Percentiles rank a stretch among this genome's conserved stretches.
Conservation (phyloP, 2,888 invertebrate genomes). For the Aradus depressus region DNA sequence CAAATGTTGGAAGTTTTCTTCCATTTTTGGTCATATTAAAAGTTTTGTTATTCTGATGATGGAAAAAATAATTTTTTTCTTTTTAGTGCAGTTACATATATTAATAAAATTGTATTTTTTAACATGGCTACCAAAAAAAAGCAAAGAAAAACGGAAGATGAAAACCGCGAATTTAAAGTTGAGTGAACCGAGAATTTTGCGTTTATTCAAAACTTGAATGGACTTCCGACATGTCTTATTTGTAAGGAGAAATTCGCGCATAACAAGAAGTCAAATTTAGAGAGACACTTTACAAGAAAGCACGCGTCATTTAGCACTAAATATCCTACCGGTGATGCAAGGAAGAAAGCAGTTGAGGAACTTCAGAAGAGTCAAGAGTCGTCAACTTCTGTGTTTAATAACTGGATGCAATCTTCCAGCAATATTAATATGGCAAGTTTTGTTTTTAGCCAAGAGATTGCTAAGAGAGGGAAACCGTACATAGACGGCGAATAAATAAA, state of each 20-base stretch:
- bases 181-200: constrained; percentile 22
- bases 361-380: constrained; percentile 25
- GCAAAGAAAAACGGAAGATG: constrained; percentile 26
- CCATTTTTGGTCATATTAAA: not conserved
- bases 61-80: no score
- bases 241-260: constrained; percentile 10
- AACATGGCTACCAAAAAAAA: constrained; percentile 19
- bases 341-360: constrained; percentile 27
- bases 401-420: constrained; percentile 27
- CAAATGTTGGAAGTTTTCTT: not conserved
- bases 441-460: constrained; percentile 28
- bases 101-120: not conserved
- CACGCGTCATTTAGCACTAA: constrained; percentile 22
- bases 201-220: constrained; percentile 23
- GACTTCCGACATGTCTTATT: constrained; percentile 14
- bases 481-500: constrained; percentile 14
- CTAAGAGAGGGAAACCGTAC: constrained; percentile 26
- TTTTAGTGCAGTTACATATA: no score
- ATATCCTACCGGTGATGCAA: constrained; percentile 28
- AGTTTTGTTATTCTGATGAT: no score
- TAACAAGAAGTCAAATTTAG: constrained; percentile 22
- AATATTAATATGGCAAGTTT: constrained; percentile 28
- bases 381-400: constrained; percentile 31
- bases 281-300: constrained; percentile 24
- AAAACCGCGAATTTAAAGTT: constrained; percentile 24